A percentile compares a stretch with the other conserved stretches of the same genome.
Evolutionary conservation across 2,797 vertebrate genomes (phyloP).

Genomic region (Danio tinwini): DNA sequence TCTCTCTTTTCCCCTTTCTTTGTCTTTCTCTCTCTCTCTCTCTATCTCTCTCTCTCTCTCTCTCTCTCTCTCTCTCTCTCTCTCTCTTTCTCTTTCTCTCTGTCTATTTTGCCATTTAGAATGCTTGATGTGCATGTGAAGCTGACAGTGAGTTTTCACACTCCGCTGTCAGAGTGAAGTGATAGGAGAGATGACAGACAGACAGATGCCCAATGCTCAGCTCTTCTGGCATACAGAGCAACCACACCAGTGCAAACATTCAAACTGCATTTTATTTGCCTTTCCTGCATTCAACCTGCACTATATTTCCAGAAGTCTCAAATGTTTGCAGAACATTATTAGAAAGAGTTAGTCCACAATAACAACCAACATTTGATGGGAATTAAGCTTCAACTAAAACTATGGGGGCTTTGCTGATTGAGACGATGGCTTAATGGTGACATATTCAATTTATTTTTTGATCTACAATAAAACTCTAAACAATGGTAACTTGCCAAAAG

Average conservation of each 20-base stretch:
- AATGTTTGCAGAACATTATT: not conserved
- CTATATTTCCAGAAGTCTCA: not conserved
- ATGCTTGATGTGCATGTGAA: slow-evolving; percentile 43
- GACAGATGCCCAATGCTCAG: slow-evolving; percentile 45
- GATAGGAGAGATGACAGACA: slow-evolving; percentile 58
- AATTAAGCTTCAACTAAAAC: not conserved
- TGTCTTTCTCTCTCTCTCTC: not conserved
- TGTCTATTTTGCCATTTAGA: slow-evolving; percentile 38
- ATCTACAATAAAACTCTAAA: no score
- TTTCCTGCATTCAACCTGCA: not conserved
- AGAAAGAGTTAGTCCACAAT: not conserved
- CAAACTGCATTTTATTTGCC: not conserved
- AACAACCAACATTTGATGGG: not conserved
- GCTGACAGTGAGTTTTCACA: slow-evolving; percentile 52
- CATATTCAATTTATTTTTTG: no score
- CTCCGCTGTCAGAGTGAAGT: slow-evolving; percentile 59
- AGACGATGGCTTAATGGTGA: not conserved
- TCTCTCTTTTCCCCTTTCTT: no score
- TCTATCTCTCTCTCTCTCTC: not conserved
- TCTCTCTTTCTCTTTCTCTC: not conserved
- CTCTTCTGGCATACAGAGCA: slow-evolving; percentile 46
- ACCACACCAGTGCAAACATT: slow-evolving; percentile 27
- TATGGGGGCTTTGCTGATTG: not conserved
- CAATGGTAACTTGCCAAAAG: no score
- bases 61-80: not conserved